Percentiles rank a stretch among this genome's conserved stretches.
phyloP scores from a whole-genome alignment of 1,140 invertebrate genomes.

The Dreissena polymorpha region DNA sequence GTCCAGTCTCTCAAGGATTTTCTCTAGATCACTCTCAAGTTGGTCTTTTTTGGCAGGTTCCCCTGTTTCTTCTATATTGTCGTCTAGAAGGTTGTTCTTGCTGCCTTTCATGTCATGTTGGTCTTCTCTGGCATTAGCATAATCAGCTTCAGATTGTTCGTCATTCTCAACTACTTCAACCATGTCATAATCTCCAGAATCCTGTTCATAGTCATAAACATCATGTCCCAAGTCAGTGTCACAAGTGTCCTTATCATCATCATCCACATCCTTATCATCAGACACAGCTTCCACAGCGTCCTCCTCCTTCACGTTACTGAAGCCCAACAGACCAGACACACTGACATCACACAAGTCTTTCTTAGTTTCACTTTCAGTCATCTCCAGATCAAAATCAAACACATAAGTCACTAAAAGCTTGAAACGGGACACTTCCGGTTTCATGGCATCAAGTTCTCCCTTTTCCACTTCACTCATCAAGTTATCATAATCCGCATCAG shows the following conservation, averaged over 20 bases:
- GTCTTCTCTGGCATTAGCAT: neutral
- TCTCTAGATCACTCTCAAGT: neutral
- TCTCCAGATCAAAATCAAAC: neutral
- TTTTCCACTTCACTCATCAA: too few relatives aligned
- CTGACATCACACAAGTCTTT: neutral
- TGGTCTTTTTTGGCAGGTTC: neutral
- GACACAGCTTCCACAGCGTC: neutral
- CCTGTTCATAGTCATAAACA: too few relatives aligned
- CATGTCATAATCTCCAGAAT: too few relatives aligned
- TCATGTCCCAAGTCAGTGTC: too few relatives aligned
- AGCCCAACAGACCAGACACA: neutral
- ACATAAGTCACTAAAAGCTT: neutral
- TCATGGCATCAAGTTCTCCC: too few relatives aligned
- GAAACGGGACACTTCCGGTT: neutral
- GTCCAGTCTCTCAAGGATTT: neutral
- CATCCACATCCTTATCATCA: neutral
- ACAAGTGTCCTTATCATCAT: neutral
- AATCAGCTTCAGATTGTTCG: neutral
- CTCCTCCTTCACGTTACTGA: neutral
- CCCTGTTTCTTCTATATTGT: neutral
- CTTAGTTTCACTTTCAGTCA: neutral
- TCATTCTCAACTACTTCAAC: too few relatives aligned
- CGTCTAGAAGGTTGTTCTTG: conserved; percentile 35
- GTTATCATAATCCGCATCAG: too few relatives aligned
- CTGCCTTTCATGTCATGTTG: conserved; percentile 6